Base-by-base conservation (phyloP, 2,888 invertebrate species). In the Hypselothyrea guttata region DNA sequence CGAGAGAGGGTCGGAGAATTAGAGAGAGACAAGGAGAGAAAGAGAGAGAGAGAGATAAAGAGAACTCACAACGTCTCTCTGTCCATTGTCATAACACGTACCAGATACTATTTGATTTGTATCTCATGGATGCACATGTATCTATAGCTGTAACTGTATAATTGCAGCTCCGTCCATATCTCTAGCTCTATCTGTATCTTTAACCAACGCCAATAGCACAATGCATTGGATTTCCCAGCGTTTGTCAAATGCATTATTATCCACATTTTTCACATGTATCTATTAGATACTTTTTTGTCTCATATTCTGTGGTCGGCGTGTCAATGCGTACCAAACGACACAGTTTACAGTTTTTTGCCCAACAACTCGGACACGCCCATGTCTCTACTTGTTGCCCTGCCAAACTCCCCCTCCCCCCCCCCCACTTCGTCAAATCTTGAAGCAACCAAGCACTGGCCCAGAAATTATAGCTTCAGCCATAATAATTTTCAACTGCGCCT, bases 261-360 rank as follows among this genome's bases (percentile, higher is more conserved):
- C 5, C 22, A 22, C 22, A 22, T 22, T 22, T 86, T 86, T 85
- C 86, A 74, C 84, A 87, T 84, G 86, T 82, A 83, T 74, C 86
- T 84, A 84, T 81, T 84, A 83, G 75, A 75, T 84, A 81, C 85
- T 82, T 81, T 76, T 78, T 81, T 83, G 72, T 83, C 63, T 72
- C 28, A 45, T 28, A 48, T 48, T 52, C 48, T 61, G 64, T 60
- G 51, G 61, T n/a, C 61, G 46, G 70, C 82, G 79, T 76, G 77
- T 79, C 78, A 84, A 78, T 78, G 78, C 84, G 78, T 78, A 78
- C 75, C 82, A 84, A 78, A 78, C 78, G 78, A 74, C 84, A 78
- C 78, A 78, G 78, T 82, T 84, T 81, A 81, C 75, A 71, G 61
- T 42, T 30, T 37, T 60, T 48, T 34, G 8, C 12, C 33, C 8